Conservation (phyloP, 2,113 vertebrate genomes). For the Panthera uncia region DNA sequence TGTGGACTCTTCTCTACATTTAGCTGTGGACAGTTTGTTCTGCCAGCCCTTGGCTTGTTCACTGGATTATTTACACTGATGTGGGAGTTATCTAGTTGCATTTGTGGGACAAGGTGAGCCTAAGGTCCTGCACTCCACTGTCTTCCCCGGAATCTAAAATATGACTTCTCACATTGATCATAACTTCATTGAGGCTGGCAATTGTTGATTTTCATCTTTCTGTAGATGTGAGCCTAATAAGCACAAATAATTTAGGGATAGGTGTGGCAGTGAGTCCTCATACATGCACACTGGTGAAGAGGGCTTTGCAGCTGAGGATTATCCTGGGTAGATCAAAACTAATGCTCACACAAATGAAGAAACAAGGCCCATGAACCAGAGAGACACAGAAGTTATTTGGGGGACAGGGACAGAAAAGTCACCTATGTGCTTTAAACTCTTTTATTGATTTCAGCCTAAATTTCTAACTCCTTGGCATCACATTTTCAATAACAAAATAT, state of each 20-base stretch:
- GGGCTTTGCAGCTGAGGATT: background rate
- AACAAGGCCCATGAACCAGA: background rate
- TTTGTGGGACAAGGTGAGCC: background rate
- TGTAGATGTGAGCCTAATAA: background rate
- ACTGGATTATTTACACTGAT: background rate
- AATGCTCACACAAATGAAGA: background rate
- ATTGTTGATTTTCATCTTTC: background rate
- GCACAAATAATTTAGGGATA: background rate
- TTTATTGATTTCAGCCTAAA: background rate
- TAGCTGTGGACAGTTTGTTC: background rate
- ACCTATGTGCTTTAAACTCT: background rate
- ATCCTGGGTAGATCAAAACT: background rate
- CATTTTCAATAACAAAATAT: slow-evolving; percentile 7
- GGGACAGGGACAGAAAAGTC: background rate
- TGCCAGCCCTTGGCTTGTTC: background rate
- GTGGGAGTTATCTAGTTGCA: background rate
- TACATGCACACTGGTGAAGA: background rate
- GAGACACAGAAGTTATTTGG: background rate
- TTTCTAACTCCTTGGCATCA: background rate
- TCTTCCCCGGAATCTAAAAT: background rate
- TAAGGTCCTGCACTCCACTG: background rate
- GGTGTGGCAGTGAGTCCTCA: background rate
- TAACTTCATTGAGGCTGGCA: background rate
- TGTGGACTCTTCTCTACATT: background rate
- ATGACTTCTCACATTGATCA: background rate